Evolutionary conservation across 2,888 invertebrate species (phyloP).

Genomic region (Theretra japonica): DNA sequence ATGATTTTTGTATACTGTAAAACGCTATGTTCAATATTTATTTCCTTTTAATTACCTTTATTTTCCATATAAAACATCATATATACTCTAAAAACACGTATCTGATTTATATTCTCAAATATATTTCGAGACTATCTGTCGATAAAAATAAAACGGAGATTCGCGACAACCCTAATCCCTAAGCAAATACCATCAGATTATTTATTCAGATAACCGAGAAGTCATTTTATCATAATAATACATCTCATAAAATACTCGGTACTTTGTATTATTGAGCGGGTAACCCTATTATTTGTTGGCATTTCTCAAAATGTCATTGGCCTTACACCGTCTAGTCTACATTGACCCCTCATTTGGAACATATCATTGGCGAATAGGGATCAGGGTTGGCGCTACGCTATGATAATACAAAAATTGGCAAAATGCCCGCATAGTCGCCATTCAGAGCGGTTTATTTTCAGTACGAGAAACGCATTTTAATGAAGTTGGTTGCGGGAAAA

Average conservation of each 20-base stretch:
- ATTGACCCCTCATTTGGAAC: conserved; percentile 40
- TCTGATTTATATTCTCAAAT: too few relatives aligned
- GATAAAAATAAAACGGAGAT: not conserved
- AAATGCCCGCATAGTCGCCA: conserved; percentile 58
- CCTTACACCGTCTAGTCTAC: conserved; percentile 48
- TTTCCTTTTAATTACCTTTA: too few relatives aligned
- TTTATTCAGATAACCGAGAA: conserved; percentile 3
- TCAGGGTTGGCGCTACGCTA: conserved; percentile 49
- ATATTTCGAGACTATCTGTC: not conserved
- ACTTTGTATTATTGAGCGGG: conserved; percentile 34
- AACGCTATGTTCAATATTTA: too few relatives aligned
- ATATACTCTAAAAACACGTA: too few relatives aligned
- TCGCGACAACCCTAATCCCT: not conserved
- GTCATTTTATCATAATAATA: conserved; percentile 22
- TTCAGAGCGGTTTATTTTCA: conserved; percentile 68
- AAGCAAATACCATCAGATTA: conserved; percentile 8
- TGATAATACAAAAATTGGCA: conserved; percentile 73
- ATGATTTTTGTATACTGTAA: too few relatives aligned
- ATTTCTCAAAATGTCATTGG: conserved; percentile 55
- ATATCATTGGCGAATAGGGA: conserved; percentile 38
- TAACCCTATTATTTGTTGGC: conserved; percentile 39
- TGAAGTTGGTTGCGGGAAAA: conserved; percentile 54
- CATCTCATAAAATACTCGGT: conserved; percentile 1
- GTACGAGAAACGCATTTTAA: conserved; percentile 75
- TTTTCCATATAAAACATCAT: too few relatives aligned